phyloP scores from a whole-genome alignment of 2,888 invertebrate species.

The Drosophila niveifrons region DNA sequence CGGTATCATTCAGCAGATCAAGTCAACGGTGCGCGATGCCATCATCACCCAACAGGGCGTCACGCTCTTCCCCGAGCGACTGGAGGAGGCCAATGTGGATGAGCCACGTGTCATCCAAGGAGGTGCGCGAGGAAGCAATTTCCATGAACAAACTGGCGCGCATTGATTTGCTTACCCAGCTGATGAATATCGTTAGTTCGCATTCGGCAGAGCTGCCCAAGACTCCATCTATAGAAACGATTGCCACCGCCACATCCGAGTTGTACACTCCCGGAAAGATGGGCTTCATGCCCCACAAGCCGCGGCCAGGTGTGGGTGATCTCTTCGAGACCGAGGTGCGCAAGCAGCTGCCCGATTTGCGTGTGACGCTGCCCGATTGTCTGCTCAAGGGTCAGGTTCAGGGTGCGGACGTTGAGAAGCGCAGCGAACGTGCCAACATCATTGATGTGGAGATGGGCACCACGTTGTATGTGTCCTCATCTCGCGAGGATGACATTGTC shows the following conservation, averaged over 20 bases:
- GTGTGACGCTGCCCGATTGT: constrained; percentile 65
- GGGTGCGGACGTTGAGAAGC: constrained; percentile 54
- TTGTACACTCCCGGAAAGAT: constrained; percentile 89
- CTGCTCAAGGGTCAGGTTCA: constrained; percentile 64
- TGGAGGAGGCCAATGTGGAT: constrained; percentile 62
- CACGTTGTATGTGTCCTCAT: constrained; percentile 81
- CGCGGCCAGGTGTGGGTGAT: constrained; percentile 73
- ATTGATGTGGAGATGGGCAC: constrained; percentile 83
- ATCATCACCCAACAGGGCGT: constrained; percentile 80
- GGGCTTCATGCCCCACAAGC: constrained; percentile 88
- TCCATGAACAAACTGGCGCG: constrained; percentile 86
- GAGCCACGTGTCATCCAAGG: constrained; percentile 35
- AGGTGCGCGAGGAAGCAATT: constrained; percentile 59
- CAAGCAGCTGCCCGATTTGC: constrained; percentile 51
- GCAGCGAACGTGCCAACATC: constrained; percentile 63
- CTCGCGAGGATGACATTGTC: constrained; percentile 80
- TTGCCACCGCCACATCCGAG: constrained; percentile 81
- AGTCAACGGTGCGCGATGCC: constrained; percentile 87
- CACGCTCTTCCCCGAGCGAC: constrained; percentile 52
- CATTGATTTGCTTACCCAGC: constrained; percentile 87
- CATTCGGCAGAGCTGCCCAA: constrained; percentile 70
- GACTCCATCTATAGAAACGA: constrained; percentile 83
- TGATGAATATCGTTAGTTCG: constrained; percentile 83
- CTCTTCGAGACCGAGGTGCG: constrained; percentile 77
- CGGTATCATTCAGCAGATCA: constrained; percentile 88